Percentiles rank a stretch among this genome's conserved stretches.
Conservation (phyloP, 1,140 invertebrate species). For the Saxidomus purpurata region DNA sequence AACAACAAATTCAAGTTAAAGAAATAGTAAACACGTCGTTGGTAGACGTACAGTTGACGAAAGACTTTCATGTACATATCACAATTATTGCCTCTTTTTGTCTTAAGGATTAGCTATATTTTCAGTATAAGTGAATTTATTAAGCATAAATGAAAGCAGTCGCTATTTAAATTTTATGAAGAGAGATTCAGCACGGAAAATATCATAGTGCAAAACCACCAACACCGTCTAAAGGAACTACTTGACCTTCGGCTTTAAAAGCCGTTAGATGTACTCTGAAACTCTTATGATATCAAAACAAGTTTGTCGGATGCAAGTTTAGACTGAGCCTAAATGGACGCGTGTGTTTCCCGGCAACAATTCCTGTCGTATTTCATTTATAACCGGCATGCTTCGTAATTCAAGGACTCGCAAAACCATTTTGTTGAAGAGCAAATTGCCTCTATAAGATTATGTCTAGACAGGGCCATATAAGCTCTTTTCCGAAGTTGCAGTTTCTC, state of each 20-base stretch:
- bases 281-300: conserved; percentile 78
- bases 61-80: too few relatives aligned
- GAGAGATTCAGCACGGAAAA: too few relatives aligned
- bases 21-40: too few relatives aligned
- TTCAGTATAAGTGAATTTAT: too few relatives aligned
- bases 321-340: conserved; percentile 70
- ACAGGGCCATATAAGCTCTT: conserved; percentile 78
- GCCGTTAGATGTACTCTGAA: conserved; percentile 77
- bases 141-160: too few relatives aligned
- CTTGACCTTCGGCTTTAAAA: conserved; percentile 77
- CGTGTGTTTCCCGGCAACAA: conserved; percentile 82
- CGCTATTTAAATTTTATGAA: too few relatives aligned
- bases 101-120: too few relatives aligned
- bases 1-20: too few relatives aligned
- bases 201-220: conserved; percentile 81
- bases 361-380: conserved; percentile 80
- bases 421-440: conserved; percentile 52
- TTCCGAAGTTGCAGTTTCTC: conserved; percentile 69
- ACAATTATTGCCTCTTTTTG: too few relatives aligned
- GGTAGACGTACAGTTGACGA: too few relatives aligned
- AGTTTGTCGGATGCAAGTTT: conserved; percentile 64
- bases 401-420: conserved; percentile 73
- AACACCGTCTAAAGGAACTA: conserved; percentile 83
- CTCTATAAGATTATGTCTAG: conserved; percentile 80
- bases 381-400: conserved; percentile 65